phyloP scores from a whole-genome alignment of 2,113 vertebrate species.

The Takifugu bimaculatus region DNA sequence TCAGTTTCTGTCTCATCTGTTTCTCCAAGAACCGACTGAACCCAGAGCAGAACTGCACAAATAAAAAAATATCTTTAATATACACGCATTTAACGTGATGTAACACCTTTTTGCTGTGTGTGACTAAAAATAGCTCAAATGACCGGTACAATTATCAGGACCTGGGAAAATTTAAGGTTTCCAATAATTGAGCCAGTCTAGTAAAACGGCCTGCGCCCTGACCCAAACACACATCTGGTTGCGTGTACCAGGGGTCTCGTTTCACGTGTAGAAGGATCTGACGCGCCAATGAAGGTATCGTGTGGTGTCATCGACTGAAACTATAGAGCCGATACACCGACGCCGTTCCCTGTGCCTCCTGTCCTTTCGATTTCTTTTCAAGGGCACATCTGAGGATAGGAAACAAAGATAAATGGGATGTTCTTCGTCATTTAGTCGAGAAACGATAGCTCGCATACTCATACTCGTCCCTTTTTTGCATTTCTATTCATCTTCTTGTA shows the following conservation, averaged over 20 bases:
- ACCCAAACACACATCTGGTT: conserved; percentile 7
- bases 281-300: conserved; percentile 27
- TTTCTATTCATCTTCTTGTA: not conserved
- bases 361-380: conserved; percentile 46
- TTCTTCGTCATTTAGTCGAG: not conserved
- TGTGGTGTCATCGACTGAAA: conserved; percentile 56
- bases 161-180: too few relatives aligned
- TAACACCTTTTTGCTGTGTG: too few relatives aligned
- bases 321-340: conserved; percentile 24
- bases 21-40: too few relatives aligned
- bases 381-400: conserved; percentile 25
- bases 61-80: too few relatives aligned
- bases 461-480: too few relatives aligned
- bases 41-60: too few relatives aligned
- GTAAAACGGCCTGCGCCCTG: not conserved
- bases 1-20: too few relatives aligned
- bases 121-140: too few relatives aligned
- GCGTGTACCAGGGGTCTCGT: conserved; percentile 12
- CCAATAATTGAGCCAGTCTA: too few relatives aligned
- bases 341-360: not conserved
- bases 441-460: not conserved
- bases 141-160: too few relatives aligned
- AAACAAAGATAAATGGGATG: conserved; percentile 20
- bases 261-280: conserved; percentile 18
- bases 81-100: too few relatives aligned